Base-by-base conservation (phyloP, 2,113 vertebrate genomes). In the Sprattus sprattus region DNA sequence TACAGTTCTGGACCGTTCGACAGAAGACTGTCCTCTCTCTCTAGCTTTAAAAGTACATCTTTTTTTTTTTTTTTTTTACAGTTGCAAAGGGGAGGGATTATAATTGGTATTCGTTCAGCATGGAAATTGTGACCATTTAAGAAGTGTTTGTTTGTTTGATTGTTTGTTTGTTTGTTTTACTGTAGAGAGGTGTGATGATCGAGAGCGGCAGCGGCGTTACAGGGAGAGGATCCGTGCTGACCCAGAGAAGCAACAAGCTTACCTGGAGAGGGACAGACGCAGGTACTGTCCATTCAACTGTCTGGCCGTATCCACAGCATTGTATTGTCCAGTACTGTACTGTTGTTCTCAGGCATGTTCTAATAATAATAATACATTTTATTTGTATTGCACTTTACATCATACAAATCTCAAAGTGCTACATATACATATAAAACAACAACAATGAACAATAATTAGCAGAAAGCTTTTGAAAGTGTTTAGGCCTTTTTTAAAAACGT, bases 221-320 rank as follows among this genome's bases (percentile, higher is more conserved):
- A 87, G 89, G 54, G 86, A 88, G 82, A 84, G 86, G 85, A 83
- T 89, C 57, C 83, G 88, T 8, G 84, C 89, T 16, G 89, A 90
- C 49, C 91, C 89, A 1, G 89, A 90, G 32, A 86, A 83, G 49
- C 81, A 82, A 4, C 86, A 45, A 0, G 87, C 81, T n/a, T 90
- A 83, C 84, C 87, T 86, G 80, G 89, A 90, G 45, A 89, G 85
- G 86, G 88, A 92, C 9, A 84, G 85, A 20, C 50, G 54, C 75
- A 91, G 89, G 90, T 89, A 88, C 46, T 80, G 39, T 20, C 5
- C 28, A 7, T 2, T 39, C 39, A 39, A 39, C 39, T 2, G 39
- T 39, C 39, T 39, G 39, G 2, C 39, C 39, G 2, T 39, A 39
- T 39, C 39, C 39, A 39, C 39, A 39, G 39, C 39, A 39, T 39